These are phyloP conservation scores for Pollenia angustigena DNA, from an alignment of 2,888 invertebrate genomes.

Conservation along the genomic window DNA sequence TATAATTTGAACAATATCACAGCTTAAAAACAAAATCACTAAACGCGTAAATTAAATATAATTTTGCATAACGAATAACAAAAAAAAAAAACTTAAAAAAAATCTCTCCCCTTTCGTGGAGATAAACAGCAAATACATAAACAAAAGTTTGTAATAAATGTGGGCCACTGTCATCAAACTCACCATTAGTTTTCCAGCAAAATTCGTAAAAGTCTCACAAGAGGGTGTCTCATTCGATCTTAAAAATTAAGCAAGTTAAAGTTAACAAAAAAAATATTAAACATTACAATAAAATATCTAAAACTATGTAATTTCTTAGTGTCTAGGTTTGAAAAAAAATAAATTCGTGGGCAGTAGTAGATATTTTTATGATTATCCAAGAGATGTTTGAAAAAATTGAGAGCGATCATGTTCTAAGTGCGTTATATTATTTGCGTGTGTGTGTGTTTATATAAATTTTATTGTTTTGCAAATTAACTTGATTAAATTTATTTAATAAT, in stretches of 20 bases:
- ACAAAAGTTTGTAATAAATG: conserved; percentile 23
- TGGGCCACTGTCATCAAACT: conserved; percentile 65
- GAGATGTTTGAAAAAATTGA: not conserved
- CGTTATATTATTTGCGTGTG: conserved; percentile 1
- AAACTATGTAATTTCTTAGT: conserved; percentile 58
- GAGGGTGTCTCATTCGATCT: conserved; percentile 47
- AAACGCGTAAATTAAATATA: conserved; percentile 67
- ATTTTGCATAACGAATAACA: conserved; percentile 59
- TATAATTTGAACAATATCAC: conserved; percentile 17
- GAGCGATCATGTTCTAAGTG: not conserved
- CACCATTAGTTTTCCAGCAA: conserved; percentile 38
- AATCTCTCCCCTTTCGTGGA: conserved; percentile 19
- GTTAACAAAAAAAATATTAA: not conserved
- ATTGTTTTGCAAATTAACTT: conserved; percentile 61
- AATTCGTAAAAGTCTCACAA: conserved; percentile 4
- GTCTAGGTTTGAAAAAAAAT: conserved; percentile 42
- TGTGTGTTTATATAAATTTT: not conserved
- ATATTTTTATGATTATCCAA: not conserved
- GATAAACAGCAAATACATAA: conserved; percentile 5
- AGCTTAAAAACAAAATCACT: conserved; percentile 46
- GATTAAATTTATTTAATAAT: conserved; percentile 71
- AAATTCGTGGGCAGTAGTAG: conserved; percentile 30
- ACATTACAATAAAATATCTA: conserved; percentile 40
- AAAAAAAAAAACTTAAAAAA: conserved; percentile 4
- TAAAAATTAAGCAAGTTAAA: conserved; percentile 40